These are phyloP conservation scores for Leptinotarsa peninsularis DNA, from an alignment of 2,888 invertebrate species.

Conservation along the genomic window DNA sequence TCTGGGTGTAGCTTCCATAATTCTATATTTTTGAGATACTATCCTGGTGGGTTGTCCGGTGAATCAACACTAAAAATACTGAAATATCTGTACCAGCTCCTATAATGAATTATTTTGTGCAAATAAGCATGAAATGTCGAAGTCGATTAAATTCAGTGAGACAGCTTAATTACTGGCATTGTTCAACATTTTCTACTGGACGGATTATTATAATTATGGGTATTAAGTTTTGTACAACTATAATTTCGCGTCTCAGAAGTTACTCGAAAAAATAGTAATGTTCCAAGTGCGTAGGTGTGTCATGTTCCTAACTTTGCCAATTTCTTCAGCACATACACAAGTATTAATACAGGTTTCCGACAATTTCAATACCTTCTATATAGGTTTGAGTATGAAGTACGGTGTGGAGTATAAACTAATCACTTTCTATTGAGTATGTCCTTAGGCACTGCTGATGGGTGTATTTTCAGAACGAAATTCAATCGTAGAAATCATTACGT, in stretches of 20 bases:
- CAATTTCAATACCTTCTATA: too few relatives aligned
- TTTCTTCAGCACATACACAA: too few relatives aligned
- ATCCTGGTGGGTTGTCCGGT: background rate
- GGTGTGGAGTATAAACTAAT: too few relatives aligned
- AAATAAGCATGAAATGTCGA: conserved; percentile 43
- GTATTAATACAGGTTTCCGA: too few relatives aligned
- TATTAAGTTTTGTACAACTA: conserved; percentile 30
- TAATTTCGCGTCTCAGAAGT: conserved; percentile 9
- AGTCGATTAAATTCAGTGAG: conserved; percentile 40
- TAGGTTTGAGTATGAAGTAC: too few relatives aligned
- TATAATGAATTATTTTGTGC: conserved; percentile 32
- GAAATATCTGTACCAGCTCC: background rate
- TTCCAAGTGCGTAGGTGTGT: background rate
- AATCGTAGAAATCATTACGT: conserved; percentile 13
- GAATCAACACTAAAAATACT: background rate
- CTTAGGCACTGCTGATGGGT: too few relatives aligned
- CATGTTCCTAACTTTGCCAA: too few relatives aligned
- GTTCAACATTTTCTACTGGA: conserved; percentile 40
- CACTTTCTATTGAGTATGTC: too few relatives aligned
- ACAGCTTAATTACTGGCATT: conserved; percentile 44
- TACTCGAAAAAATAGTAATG: conserved; percentile 7
- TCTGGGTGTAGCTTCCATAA: background rate
- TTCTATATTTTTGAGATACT: background rate
- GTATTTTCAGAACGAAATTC: background rate
- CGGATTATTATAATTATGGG: conserved; percentile 36